Conservation (phyloP, 2,888 invertebrate genomes). For the Euplagia quadripunctaria region DNA sequence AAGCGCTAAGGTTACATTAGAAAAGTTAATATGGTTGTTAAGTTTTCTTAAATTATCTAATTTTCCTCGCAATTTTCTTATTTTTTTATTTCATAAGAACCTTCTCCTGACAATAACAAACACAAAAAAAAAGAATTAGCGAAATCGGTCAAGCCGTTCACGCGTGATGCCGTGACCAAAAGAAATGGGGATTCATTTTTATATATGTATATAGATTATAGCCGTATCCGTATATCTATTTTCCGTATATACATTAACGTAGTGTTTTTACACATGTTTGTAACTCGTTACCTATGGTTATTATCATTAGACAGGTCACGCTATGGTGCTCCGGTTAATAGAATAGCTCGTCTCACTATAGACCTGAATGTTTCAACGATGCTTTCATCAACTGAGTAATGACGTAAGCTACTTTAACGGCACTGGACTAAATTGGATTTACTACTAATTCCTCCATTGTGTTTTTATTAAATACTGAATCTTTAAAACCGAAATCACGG, state of each 20-base stretch:
- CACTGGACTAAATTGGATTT: slow-evolving; percentile 33
- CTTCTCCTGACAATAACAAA: too few relatives aligned
- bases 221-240: slow-evolving; percentile 17
- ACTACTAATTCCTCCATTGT: slow-evolving; percentile 1
- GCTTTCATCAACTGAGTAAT: slow-evolving; percentile 60
- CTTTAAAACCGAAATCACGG: too few relatives aligned
- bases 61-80: too few relatives aligned
- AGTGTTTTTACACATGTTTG: slow-evolving; percentile 40
- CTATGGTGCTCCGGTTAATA: slow-evolving; percentile 65
- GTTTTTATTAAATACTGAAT: background rate
- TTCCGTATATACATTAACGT: slow-evolving; percentile 16
- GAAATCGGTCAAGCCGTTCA: too few relatives aligned
- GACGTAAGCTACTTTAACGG: slow-evolving; percentile 64
- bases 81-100: too few relatives aligned
- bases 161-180: too few relatives aligned
- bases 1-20: too few relatives aligned
- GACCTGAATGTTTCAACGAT: slow-evolving; percentile 72
- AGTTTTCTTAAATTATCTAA: too few relatives aligned
- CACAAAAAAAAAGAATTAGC: too few relatives aligned
- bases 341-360: slow-evolving; percentile 65
- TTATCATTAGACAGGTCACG: slow-evolving; percentile 56
- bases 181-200: too few relatives aligned
- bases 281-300: slow-evolving; percentile 53
- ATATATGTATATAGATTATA: background rate
- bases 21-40: too few relatives aligned